Percentiles rank a stretch among this genome's conserved stretches.
Conservation (phyloP, 2,797 vertebrate genomes). For the Champsocephalus gunnari region DNA sequence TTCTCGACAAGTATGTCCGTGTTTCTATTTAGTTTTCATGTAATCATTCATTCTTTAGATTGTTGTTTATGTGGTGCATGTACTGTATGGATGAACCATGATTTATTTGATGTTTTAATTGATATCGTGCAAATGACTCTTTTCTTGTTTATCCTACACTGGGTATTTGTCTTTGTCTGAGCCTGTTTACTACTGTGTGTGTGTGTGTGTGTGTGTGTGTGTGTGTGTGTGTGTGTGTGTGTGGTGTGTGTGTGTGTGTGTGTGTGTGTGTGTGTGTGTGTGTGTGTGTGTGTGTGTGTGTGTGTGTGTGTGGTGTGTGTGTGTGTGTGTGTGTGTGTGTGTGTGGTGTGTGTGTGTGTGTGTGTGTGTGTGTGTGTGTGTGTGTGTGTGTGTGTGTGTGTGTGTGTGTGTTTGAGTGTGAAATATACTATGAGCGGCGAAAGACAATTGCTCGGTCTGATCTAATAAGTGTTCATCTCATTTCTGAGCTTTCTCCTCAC, state of each 20-base stretch:
- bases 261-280: conserved; percentile 26
- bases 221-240: no score
- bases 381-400: no score
- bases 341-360: no score
- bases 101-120: neutral
- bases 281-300: conserved; percentile 30
- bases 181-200: conserved; percentile 12
- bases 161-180: conserved; percentile 32
- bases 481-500: conserved; percentile 84
- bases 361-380: no score
- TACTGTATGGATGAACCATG: neutral
- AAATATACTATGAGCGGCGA: conserved; percentile 62
- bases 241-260: conserved; percentile 35
- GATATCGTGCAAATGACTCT: conserved; percentile 18
- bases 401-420: conserved; percentile 33
- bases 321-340: no score
- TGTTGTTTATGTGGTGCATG: neutral
- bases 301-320: no score
- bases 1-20: neutral
- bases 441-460: conserved; percentile 79
- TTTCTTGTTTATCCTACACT: conserved; percentile 18
- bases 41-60: neutral
- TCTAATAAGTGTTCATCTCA: conserved; percentile 88
- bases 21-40: conserved; percentile 6
- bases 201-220: conserved; percentile 6